A percentile compares a stretch with the other conserved stretches of the same genome.
Conservation (phyloP, 2,797 vertebrate species). For the Mareca penelope region DNA sequence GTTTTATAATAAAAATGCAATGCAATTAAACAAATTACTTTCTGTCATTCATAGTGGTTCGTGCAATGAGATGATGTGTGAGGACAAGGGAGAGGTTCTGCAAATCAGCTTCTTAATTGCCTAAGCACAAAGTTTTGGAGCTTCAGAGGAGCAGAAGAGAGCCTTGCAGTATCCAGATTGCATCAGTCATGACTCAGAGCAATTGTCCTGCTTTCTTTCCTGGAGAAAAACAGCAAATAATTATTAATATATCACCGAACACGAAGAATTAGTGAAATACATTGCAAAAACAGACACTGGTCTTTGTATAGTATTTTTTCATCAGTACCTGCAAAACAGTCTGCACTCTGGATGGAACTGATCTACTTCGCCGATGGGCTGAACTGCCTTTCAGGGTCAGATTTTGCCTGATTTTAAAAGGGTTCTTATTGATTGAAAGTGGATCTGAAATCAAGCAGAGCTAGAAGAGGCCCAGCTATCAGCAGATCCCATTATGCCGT, state of each 20-base stretch:
- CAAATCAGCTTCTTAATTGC: conserved; percentile 48
- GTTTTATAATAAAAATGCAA: conserved; percentile 42
- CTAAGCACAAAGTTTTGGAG: background rate
- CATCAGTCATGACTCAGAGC: conserved; percentile 6
- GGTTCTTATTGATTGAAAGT: conserved; percentile 61
- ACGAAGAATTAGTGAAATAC: background rate
- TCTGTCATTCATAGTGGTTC: background rate
- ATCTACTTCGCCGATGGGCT: conserved; percentile 42
- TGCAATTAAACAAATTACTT: conserved; percentile 44
- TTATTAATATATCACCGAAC: background rate
- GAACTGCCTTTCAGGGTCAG: conserved; percentile 28
- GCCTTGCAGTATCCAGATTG: background rate
- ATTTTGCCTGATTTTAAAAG: conserved; percentile 43
- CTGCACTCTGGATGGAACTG: background rate
- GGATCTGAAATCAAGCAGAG: conserved; percentile 42
- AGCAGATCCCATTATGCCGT: conserved; percentile 43
- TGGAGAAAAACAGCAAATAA: background rate
- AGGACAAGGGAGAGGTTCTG: conserved; percentile 13
- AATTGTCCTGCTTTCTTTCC: background rate
- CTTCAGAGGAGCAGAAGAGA: background rate
- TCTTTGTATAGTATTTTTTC: background rate
- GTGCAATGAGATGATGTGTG: conserved; percentile 14
- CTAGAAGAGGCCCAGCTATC: conserved; percentile 18
- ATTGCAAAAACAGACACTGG: background rate
- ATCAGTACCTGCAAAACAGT: background rate